phyloP scores from a whole-genome alignment of 1,140 invertebrate species.

The Drosophila gunungcola region DNA sequence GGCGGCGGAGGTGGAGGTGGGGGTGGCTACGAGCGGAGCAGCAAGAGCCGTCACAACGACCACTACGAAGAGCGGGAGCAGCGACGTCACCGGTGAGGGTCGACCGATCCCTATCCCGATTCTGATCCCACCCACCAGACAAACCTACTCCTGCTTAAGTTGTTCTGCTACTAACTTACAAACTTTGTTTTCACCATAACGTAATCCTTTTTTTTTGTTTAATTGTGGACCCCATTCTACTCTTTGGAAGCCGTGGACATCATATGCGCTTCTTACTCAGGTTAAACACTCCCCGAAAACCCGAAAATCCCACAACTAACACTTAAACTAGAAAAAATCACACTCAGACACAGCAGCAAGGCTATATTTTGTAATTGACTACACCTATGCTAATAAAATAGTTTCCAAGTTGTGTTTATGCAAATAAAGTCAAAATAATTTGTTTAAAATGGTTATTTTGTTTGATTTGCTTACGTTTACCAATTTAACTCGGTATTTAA shows the following conservation, averaged over 20 bases:
- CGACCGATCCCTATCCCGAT: too few species aligned
- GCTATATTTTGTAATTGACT: conserved; percentile 63
- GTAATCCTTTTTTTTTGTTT: conserved; percentile 8
- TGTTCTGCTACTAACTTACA: conserved; percentile 9
- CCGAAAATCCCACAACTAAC: conserved; percentile 14
- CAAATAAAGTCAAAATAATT: conserved; percentile 60
- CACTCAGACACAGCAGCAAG: conserved; percentile 38
- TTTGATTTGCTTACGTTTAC: neutral
- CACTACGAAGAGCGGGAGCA: conserved; percentile 61
- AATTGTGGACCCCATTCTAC: conserved; percentile 6
- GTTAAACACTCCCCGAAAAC: conserved; percentile 45
- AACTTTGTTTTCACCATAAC: conserved; percentile 23
- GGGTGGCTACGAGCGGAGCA: conserved; percentile 49
- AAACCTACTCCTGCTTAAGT: conserved; percentile 13
- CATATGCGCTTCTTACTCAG: conserved; percentile 56
- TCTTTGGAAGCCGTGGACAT: conserved; percentile 3
- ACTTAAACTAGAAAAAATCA: conserved; percentile 39
- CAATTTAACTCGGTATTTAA: too few species aligned
- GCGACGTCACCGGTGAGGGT: conserved; percentile 63
- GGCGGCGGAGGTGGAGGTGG: conserved; percentile 35
- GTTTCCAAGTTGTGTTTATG: conserved; percentile 74
- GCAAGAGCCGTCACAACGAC: conserved; percentile 56
- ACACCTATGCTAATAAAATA: conserved; percentile 50
- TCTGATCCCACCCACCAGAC: neutral
- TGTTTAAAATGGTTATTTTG: conserved; percentile 46